Conservation (phyloP, 2,797 vertebrate genomes). For the Ispidina lecontei region DNA sequence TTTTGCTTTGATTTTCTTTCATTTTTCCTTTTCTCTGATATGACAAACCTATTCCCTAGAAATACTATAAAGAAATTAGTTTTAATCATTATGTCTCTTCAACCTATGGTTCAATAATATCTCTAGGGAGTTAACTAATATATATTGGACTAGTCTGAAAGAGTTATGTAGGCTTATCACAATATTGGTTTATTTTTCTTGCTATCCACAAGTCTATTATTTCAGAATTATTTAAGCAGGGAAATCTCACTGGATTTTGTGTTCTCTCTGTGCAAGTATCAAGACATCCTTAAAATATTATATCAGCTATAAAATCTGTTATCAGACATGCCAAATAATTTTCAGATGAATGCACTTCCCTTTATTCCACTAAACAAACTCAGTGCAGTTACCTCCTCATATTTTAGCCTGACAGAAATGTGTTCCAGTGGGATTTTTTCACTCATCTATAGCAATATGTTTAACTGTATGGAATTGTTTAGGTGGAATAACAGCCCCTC, state of each 20-base stretch:
- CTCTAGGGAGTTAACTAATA: slow-evolving; percentile 28
- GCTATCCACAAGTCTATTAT: background rate
- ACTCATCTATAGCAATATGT: background rate
- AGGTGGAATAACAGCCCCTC: background rate
- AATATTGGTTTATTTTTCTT: slow-evolving; percentile 6
- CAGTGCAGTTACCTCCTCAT: background rate
- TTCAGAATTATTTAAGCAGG: slow-evolving; percentile 5
- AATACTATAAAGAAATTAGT: background rate
- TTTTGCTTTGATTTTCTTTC: background rate
- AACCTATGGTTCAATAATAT: background rate
- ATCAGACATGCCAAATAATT: background rate
- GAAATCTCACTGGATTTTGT: background rate
- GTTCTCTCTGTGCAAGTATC: slow-evolving; percentile 25
- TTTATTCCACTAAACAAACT: background rate
- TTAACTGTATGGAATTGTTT: background rate
- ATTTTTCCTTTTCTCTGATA: background rate
- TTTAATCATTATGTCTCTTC: slow-evolving; percentile 7
- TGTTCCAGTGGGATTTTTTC: background rate
- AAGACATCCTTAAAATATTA: slow-evolving; percentile 8
- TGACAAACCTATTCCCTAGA: background rate
- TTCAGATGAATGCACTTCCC: background rate
- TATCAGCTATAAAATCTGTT: slow-evolving; percentile 8
- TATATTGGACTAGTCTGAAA: slow-evolving; percentile 24
- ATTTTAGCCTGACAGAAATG: background rate
- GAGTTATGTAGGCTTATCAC: background rate